Evolutionary conservation across 2,888 invertebrate species (phyloP), one percentile per base, ranked within the genome.

Genomic region (Protophormia terraenovae): DNA sequence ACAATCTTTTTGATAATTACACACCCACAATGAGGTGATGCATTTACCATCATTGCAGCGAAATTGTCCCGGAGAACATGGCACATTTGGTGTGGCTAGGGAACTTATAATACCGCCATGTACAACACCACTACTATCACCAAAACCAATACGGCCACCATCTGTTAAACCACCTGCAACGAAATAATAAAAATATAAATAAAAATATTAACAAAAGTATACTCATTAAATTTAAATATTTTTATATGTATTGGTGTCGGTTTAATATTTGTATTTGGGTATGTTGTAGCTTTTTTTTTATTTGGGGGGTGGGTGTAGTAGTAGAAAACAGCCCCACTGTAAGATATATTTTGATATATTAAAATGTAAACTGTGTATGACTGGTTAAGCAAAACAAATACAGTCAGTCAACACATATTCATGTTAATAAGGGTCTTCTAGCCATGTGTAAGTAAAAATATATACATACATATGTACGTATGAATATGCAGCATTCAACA

Each of bases 1-100:
- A 93, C 98, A 98, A 94, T 98, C 98, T 91, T 96, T 96, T 92
- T 97, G 97, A 93, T 98, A 98, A 94, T 98, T 97, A 94, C 98
- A 98, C 88, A 98, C 97, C 95, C 96, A 95, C 88, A 96, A 93
- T 88, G 95, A 94, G 53, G 97, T 96, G 91, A 98, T 97, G 93
- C 98, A 98, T 93, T 96, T 96, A 91, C 97, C 97, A 92, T 97
- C 97, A 80, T 95, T 95, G 93, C 97, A 97, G 89, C 95, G 94
- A 94, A 97, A 97, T 95, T 95, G 95, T 92, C 96, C 96, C 89
- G 94, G 94, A 84, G 95, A 95, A 92, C 96, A 97, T 93, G 93
- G 91, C 89, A 90, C 90, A 88, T 90, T 91, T 75, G 88, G 88
- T 84, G 89, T 89, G 87, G 88, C 85, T 84, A 88, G 75, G 78